Base-by-base conservation (phyloP, 2,888 invertebrate genomes). In the Cephus rjabovi region DNA sequence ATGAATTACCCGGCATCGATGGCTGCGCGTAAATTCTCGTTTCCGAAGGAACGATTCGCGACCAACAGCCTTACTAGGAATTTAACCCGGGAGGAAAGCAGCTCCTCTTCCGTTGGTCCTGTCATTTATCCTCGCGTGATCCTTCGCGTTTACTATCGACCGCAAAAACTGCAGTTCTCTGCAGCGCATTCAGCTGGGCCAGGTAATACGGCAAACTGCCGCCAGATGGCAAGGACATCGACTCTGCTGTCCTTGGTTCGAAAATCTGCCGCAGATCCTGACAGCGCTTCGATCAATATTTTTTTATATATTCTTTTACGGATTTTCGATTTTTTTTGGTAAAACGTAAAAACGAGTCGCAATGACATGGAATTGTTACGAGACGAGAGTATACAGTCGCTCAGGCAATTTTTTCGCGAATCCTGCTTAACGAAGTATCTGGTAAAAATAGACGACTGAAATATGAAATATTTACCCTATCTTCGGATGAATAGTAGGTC, bases 201-300 rank as follows among this genome's bases (percentile, higher is more conserved):
- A 84, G 85, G 84, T 86, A 86, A 89, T 90, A 83, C 89, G 81
- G 79, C 80, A 79, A 78, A 78, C 82, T 83, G 87, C 91, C 91
- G 87, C 89, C 87, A 91, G 91, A 91, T 91, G 91, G 91, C 91
- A 89, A 89, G 86, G 86, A 84, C 86, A 87, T 88, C 87, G 81
- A 86, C 87, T 88, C 87, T 88, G 84, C 74, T 34, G 75, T 77
- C 79, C 73, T 56, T 74, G 75, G 75, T 83, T 81, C 78, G 33
- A 33, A 33, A 15, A 15, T 73, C 82, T 78, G 75, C 79, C 83
- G 81, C 81, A 76, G 69, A 70, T 74, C 77, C 78, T 80, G n/a
- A 68, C 30, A 73, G 68, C 76, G 76, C 69, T 77, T 33, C 23
- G 76, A 79, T 79, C 79, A 40, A 79, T 79, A 37, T 74, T 68